Evolutionary conservation across 2,888 invertebrate genomes (phyloP).

Genomic region (Drosophila incognita): DNA sequence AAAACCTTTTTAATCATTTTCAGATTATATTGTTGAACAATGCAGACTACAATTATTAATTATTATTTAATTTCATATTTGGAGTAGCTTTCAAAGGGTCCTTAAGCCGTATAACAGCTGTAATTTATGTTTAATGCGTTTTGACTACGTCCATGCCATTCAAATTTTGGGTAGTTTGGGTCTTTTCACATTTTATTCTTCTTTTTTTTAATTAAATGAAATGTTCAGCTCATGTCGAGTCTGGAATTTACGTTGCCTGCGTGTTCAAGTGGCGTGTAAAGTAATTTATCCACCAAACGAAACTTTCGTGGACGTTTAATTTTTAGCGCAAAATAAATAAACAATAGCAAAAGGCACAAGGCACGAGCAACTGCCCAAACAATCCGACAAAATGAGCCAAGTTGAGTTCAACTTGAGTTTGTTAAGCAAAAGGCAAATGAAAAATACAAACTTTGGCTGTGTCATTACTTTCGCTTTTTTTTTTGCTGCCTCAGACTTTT

Average conservation of each 20-base stretch:
- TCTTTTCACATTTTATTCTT: slow-evolving; percentile 20
- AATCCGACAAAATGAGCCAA: slow-evolving; percentile 64
- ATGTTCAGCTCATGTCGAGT: slow-evolving; percentile 38
- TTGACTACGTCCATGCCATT: background rate
- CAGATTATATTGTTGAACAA: background rate
- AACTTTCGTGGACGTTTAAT: slow-evolving; percentile 64
- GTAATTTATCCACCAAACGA: slow-evolving; percentile 61
- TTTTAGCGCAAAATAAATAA: slow-evolving; percentile 75
- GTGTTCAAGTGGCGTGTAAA: slow-evolving; percentile 80
- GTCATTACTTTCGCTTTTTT: slow-evolving; percentile 68
- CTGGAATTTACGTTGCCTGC: slow-evolving; percentile 63
- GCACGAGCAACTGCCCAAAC: slow-evolving; percentile 44
- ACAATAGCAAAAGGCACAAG: slow-evolving; percentile 59
- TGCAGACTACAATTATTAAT: background rate
- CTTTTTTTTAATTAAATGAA: slow-evolving; percentile 73
- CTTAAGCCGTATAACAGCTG: background rate
- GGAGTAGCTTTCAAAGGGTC: background rate
- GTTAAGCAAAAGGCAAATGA: slow-evolving; percentile 41
- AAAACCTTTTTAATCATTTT: background rate
- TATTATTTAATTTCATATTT: background rate
- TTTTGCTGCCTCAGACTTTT: slow-evolving; percentile 52
- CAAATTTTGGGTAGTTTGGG: slow-evolving; percentile 7
- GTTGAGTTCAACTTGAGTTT: slow-evolving; percentile 59
- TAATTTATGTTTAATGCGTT: slow-evolving; percentile 1
- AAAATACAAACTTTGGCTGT: slow-evolving; percentile 51